Evolutionary conservation across 2,113 vertebrate species (phyloP).

Genomic region (Orientallactaga bullata): DNA sequence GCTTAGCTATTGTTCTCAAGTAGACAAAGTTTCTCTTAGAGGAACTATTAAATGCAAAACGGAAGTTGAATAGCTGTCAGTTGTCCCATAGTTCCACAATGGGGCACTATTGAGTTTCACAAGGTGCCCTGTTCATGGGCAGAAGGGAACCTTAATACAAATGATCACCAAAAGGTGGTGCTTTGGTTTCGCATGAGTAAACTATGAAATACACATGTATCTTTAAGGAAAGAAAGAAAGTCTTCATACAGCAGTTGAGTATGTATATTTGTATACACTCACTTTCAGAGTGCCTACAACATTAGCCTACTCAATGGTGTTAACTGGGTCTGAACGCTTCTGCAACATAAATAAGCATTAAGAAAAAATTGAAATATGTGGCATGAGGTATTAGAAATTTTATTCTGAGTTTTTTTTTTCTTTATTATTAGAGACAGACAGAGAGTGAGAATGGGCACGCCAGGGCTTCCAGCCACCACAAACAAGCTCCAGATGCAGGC

Average conservation of each 20-base stretch:
- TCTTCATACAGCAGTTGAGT: neutral
- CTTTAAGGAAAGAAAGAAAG: neutral
- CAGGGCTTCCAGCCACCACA: too few species aligned
- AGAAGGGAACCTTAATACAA: neutral
- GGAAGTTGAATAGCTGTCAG: neutral
- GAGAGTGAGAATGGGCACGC: too few species aligned
- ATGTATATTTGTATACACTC: neutral
- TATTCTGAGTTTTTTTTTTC: constrained; percentile 2
- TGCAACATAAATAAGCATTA: neutral
- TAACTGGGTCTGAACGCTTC: neutral
- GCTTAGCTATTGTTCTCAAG: constrained; percentile 4
- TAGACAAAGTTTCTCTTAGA: constrained; percentile 20
- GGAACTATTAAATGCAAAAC: neutral
- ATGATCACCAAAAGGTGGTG: neutral
- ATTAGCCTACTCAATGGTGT: neutral
- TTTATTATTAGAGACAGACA: too few species aligned
- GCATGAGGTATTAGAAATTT: neutral
- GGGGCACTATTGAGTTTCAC: constrained; percentile 74
- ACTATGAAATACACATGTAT: neutral
- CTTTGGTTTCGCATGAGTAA: constrained; percentile 33
- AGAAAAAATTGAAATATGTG: neutral
- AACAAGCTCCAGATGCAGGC: too few species aligned
- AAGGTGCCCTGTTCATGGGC: constrained; percentile 16
- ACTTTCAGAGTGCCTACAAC: neutral
- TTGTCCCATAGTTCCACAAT: constrained; percentile 64